Percentiles rank a stretch among this genome's conserved stretches.
phyloP scores from a whole-genome alignment of 2,797 vertebrate genomes.

The Micropoecilia bifurca region DNA sequence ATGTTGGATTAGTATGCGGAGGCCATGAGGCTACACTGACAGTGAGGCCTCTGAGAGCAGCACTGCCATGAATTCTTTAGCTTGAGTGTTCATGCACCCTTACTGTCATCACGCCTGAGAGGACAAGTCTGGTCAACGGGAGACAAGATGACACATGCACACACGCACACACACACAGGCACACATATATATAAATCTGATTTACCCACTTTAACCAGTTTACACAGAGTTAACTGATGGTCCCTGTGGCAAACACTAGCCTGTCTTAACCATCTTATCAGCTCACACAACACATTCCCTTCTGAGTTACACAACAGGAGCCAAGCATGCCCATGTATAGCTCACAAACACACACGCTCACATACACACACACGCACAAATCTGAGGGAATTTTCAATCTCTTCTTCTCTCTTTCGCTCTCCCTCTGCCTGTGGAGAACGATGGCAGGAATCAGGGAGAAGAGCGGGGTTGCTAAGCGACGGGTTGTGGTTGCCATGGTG shows the following conservation, averaged over 20 bases:
- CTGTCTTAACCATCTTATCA: conserved; percentile 68
- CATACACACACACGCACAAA: conserved; percentile 44
- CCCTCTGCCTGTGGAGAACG: conserved; percentile 90
- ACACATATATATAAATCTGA: conserved; percentile 7
- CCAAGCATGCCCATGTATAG: conserved; percentile 47
- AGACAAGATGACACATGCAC: conserved; percentile 47
- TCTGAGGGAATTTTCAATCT: conserved; percentile 84
- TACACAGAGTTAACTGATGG: conserved; percentile 46
- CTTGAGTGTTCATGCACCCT: conserved; percentile 67
- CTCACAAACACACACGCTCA: conserved; percentile 15
- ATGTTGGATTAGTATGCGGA: conserved; percentile 77
- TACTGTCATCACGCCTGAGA: conserved; percentile 70
- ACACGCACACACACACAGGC: conserved; percentile 1
- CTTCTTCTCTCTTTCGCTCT: conserved; percentile 74
- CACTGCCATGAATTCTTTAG: conserved; percentile 77
- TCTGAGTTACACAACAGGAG: conserved; percentile 62
- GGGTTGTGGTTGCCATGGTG: conserved; percentile 98
- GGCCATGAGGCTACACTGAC: conserved; percentile 71
- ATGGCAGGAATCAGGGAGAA: conserved; percentile 88
- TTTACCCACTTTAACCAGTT: conserved; percentile 33
- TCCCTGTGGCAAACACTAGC: conserved; percentile 57
- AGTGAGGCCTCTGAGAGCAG: conserved; percentile 75
- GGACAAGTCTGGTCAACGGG: conserved; percentile 59
- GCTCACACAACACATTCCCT: conserved; percentile 68
- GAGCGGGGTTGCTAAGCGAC: conserved; percentile 93